Evolutionary conservation across 2,888 invertebrate species (phyloP), one percentile per base, ranked within the genome.

Genomic region (Tiliacea citrago): DNA sequence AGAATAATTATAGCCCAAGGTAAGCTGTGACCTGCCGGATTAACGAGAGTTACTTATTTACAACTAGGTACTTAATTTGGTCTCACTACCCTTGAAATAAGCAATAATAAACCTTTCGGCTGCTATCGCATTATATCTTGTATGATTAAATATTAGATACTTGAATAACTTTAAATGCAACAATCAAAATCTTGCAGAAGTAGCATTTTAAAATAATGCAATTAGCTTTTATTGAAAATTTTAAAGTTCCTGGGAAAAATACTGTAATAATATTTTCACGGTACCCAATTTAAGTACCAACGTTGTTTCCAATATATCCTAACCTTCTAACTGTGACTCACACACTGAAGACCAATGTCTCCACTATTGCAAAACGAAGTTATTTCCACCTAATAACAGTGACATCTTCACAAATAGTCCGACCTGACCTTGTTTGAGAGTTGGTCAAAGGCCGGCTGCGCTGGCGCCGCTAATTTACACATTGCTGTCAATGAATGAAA

Each of bases 391-490:
- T 61, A 63, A 67, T 60, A 81, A 65, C 86, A 75, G 77, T 68
- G 68, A 72, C 68, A 78, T 72, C 21, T 73, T 63, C 57, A 75
- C 29, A 70, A 68, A 81, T 68, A 68, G 35, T 53, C 16, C 66
- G 39, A 60, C 68, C 47, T 42, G 61, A 85, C 82, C 82, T 85
- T 77, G 85, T 72, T 18, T 13, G 35, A 71, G 24, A 51, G 72
- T 53, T 76, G 76, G 80, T 68, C 58, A 60, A 65, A 84, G 68
- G 86, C 81, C 76, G 73, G 18, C 70, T 67, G 65, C 68, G 68
- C 78, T 42, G 73, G 83, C 83, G 86, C 83, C 83, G 18, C 70
- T 71, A 45, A 81, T 82, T 78, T 61, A 65, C 68, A 65, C 68
- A 47, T 42, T 16, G 57, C 65, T 69, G 73, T 79, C 60, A 75